Percentiles rank a stretch among this genome's conserved stretches.
Conservation (phyloP, 1,140 invertebrate genomes). For the Sarcophaga peregrina region DNA sequence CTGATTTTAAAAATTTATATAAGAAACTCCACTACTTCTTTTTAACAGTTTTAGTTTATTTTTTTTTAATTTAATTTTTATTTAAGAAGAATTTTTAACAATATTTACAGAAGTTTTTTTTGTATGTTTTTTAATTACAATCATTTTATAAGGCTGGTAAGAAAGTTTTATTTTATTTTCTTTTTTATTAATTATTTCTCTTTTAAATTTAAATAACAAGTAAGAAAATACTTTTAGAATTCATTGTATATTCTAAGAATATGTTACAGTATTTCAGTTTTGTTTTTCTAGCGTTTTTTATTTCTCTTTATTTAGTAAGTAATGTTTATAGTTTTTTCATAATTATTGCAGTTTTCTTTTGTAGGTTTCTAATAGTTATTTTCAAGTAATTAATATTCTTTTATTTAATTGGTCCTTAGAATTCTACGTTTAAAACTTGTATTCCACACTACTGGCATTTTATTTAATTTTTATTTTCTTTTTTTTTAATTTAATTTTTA, state of each 20-base stretch:
- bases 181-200: background rate
- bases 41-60: too few species aligned
- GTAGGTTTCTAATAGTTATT: slow-evolving; percentile 37
- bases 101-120: slow-evolving; percentile 30
- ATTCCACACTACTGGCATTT: slow-evolving; percentile 46
- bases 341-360: slow-evolving; percentile 23
- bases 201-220: slow-evolving; percentile 41
- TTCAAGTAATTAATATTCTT: slow-evolving; percentile 51
- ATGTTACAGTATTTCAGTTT: slow-evolving; percentile 34
- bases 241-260: slow-evolving; percentile 55
- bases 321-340: background rate
- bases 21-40: too few species aligned
- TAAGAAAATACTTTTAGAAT: slow-evolving; percentile 57
- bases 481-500: background rate
- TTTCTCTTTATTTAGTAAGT: background rate
- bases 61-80: too few species aligned
- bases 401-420: slow-evolving; percentile 64
- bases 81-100: slow-evolving; percentile 6
- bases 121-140: background rate
- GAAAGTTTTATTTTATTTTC: slow-evolving; percentile 28
- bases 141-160: slow-evolving; percentile 24
- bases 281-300: too few species aligned
- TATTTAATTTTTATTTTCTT: background rate
- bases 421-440: slow-evolving; percentile 61
- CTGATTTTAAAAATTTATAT: too few species aligned